Percentiles rank a stretch among this genome's conserved stretches.
Evolutionary conservation across 2,797 vertebrate genomes (phyloP).

Genomic region (Ptychadena robeensis): DNA sequence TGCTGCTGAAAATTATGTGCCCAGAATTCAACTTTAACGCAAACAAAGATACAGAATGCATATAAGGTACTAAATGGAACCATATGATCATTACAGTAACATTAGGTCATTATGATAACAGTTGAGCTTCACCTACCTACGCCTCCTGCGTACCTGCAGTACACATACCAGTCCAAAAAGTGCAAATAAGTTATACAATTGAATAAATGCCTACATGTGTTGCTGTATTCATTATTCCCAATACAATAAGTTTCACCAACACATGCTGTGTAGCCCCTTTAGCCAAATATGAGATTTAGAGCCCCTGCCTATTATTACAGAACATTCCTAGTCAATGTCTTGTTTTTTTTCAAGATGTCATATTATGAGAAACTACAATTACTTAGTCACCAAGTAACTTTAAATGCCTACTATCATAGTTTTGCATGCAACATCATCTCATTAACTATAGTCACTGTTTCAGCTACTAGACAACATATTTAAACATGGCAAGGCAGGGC

Average conservation of each 20-base stretch:
- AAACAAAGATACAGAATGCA: not conserved
- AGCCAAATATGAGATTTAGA: not conserved
- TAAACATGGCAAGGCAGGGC: not conserved
- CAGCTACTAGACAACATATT: not conserved
- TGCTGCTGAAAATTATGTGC: not conserved
- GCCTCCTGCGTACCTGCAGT: not conserved
- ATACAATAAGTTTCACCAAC: not conserved
- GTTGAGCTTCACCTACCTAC: not conserved
- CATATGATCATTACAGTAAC: not conserved
- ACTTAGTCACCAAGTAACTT: not conserved
- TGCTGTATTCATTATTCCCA: not conserved
- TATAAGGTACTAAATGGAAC: not conserved
- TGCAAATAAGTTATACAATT: not conserved
- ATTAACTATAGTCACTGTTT: not conserved
- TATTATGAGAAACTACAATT: not conserved
- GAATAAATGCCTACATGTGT: not conserved
- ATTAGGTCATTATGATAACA: not conserved
- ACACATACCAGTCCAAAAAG: not conserved
- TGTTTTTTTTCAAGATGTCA: not conserved
- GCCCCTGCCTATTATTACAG: not conserved
- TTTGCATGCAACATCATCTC: not conserved
- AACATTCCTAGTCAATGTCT: not conserved
- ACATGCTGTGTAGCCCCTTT: not conserved
- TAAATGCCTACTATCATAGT: not conserved
- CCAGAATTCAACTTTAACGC: not conserved